Conservation (phyloP, 2,113 vertebrate genomes). For the Cephalopholis sonnerati region DNA sequence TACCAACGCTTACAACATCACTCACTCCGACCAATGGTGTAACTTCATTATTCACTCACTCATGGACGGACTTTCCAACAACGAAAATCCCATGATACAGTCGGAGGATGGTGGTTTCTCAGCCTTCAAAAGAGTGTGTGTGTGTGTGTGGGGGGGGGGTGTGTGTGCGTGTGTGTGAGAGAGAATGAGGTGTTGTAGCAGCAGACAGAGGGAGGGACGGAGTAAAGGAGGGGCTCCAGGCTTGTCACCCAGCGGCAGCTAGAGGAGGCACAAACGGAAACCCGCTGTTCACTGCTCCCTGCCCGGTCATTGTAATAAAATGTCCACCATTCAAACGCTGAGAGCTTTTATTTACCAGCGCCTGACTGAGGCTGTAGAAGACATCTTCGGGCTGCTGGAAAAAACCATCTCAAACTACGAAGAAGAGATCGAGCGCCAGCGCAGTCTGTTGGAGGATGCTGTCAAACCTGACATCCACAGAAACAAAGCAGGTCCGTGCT, state of each 20-base stretch:
- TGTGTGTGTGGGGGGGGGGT: too few relatives aligned
- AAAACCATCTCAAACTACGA: conserved; percentile 7
- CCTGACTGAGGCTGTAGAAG: background rate
- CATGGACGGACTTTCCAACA: too few relatives aligned
- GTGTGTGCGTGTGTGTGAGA: too few relatives aligned
- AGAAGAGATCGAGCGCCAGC: conserved; percentile 1
- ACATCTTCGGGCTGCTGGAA: conserved; percentile 17
- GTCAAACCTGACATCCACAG: background rate
- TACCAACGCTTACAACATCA: too few relatives aligned
- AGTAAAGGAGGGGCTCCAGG: background rate
- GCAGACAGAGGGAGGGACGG: background rate
- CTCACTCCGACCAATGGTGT: too few relatives aligned
- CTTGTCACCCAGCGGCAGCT: background rate
- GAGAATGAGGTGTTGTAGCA: too few relatives aligned
- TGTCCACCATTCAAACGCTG: conserved; percentile 10
- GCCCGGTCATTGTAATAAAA: background rate
- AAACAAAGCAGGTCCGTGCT: background rate
- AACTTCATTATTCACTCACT: too few relatives aligned
- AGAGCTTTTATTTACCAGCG: background rate
- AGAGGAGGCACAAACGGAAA: background rate
- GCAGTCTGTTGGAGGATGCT: conserved; percentile 1
- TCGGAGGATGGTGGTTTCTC: too few relatives aligned
- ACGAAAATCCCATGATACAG: too few relatives aligned
- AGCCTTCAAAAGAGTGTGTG: too few relatives aligned
- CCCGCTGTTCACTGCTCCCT: background rate